These are phyloP conservation scores for Himalopsyche anomala DNA, from an alignment of 2,888 invertebrate genomes.

Conservation along the genomic window DNA sequence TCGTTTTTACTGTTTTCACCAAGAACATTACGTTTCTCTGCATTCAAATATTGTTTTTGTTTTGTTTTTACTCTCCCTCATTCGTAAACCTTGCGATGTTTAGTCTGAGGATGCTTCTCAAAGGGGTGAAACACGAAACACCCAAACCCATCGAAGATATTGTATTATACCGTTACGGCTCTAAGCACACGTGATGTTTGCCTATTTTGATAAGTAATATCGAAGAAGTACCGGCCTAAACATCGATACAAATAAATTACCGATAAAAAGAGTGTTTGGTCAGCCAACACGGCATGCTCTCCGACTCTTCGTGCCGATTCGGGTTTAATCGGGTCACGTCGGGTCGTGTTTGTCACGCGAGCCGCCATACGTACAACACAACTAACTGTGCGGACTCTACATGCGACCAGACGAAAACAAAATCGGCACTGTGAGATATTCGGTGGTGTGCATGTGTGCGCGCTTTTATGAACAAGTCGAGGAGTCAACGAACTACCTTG, in stretches of 20 bases:
- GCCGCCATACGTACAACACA: constrained; percentile 37
- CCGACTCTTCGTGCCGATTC: background rate
- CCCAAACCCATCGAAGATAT: too few relatives aligned
- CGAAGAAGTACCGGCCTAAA: background rate
- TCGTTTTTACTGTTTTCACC: too few relatives aligned
- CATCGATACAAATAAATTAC: background rate
- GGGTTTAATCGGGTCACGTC: constrained; percentile 16
- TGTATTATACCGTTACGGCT: too few relatives aligned
- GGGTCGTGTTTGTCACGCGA: constrained; percentile 44
- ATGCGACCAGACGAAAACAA: constrained; percentile 48
- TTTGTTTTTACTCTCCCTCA: too few relatives aligned
- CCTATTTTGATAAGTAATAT: too few relatives aligned
- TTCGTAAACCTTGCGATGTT: too few relatives aligned
- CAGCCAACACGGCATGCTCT: constrained; percentile 5
- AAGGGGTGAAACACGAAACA: too few relatives aligned
- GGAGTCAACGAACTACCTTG: constrained; percentile 55
- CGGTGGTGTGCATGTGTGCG: background rate
- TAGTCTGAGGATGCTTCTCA: too few relatives aligned
- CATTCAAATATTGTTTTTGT: too few relatives aligned
- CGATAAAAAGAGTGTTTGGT: background rate
- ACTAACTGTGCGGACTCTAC: background rate
- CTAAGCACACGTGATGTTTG: too few relatives aligned
- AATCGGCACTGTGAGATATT: constrained; percentile 41
- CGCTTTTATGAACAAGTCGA: background rate
- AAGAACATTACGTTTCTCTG: too few relatives aligned